phyloP scores from a whole-genome alignment of 2,797 vertebrate species.

The Crocodylus rhombifer region DNA sequence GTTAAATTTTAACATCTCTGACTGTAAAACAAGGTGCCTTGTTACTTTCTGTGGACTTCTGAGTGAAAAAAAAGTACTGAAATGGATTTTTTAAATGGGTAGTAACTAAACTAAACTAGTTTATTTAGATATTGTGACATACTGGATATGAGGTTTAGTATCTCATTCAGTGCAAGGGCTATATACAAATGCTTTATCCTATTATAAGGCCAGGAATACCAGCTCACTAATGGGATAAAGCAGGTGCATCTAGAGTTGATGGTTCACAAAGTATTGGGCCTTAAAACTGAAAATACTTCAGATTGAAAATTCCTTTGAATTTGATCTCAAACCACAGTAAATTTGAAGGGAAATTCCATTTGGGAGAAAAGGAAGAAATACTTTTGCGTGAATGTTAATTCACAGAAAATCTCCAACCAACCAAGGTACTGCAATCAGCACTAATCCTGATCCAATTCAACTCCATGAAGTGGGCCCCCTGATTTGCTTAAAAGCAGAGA shows the following conservation, averaged over 20 bases:
- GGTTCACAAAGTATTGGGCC: slow-evolving; percentile 66
- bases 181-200: slow-evolving; percentile 62
- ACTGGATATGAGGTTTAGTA: slow-evolving; percentile 34
- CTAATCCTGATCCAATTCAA: neutral
- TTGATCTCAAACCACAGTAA: slow-evolving; percentile 45
- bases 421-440: neutral
- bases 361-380: neutral
- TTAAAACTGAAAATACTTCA: slow-evolving; percentile 54
- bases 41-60: neutral
- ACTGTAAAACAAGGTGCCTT: neutral
- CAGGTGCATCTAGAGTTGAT: slow-evolving; percentile 62
- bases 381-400: neutral
- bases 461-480: neutral
- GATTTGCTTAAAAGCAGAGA: neutral
- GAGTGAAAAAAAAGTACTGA: neutral
- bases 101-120: neutral
- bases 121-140: neutral
- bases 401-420: neutral
- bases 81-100: slow-evolving; percentile 12
- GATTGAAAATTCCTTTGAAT: slow-evolving; percentile 12
- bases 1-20: neutral
- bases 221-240: slow-evolving; percentile 73
- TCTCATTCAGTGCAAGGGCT: neutral
- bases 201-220: slow-evolving; percentile 54
- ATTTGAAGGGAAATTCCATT: neutral